Evolutionary conservation across 2,888 invertebrate genomes (phyloP), one percentile per base, ranked within the genome.

Genomic region (Monochamus alternatus): DNA sequence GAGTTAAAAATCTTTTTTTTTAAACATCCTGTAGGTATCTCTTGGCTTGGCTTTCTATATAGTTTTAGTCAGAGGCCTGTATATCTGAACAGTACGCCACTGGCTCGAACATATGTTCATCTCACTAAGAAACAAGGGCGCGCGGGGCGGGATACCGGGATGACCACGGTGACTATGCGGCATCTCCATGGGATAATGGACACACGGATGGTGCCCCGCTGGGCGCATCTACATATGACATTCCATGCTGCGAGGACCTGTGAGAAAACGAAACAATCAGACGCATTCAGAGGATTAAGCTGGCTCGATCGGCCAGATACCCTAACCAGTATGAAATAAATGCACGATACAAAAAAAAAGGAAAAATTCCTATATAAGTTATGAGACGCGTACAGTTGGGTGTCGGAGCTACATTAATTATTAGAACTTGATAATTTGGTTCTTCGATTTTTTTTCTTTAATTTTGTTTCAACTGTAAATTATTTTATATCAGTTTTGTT

Each of bases 211-310:
- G 81, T 75, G 74, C 80, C 85, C 82, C 78, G 84, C 82, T 70
- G 84, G 70, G 82, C 81, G 70, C 83, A 84, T 84, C 85, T 84
- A 84, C 85, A 85, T 85, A 85, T 84, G 84, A 84, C 84, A 85
- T 85, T 84, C 85, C 84, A 74, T 81, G 76, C 82, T 78, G 81
- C 79, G 79, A 79, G 79, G 78, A 80, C 78, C 82, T 84, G 85
- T 84, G 84, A 85, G 85, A 85, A 85, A 85, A 85, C 84, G 85
- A 85, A 85, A 85, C 85, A 85, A 85, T 85, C 84, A 84, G 80
- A 79, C 80, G 79, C 78, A 82, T 82, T 82, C 81, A 78, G 75
- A 74, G 81, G 83, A 83, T 84, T 83, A 82, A 81, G 79, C 78
- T 75, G 76, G 81, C 80, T 80, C 79, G 80, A 81, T 79, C 81